These are phyloP conservation scores for Apostichopus japonicus DNA, from an alignment of 35 echinoderm and acorn worm species.

Conservation along the genomic window DNA sequence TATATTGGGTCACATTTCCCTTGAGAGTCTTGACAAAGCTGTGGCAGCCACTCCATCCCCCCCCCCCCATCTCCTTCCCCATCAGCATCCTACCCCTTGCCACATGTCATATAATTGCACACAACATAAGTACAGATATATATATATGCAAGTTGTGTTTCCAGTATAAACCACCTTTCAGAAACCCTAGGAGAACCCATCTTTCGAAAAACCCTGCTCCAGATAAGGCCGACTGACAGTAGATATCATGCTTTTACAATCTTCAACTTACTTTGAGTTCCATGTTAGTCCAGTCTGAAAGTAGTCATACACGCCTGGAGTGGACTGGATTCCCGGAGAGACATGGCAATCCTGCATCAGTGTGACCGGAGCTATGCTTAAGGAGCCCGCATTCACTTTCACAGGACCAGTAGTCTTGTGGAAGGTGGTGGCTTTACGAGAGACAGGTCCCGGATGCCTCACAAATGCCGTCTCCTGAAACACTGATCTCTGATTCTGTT, in stretches of 20 bases:
- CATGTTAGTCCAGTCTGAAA: conserved; percentile 32
- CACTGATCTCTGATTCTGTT: neutral
- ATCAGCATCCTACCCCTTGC: no score
- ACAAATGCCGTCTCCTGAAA: neutral
- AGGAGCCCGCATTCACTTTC: conserved; percentile 62
- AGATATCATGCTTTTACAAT: neutral
- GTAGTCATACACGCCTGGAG: conserved; percentile 68
- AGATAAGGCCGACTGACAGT: no score
- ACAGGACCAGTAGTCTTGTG: conserved; percentile 50
- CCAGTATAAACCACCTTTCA: no score
- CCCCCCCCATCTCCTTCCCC: no score
- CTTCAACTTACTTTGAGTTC: conserved; percentile 41
- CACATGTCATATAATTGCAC: no score
- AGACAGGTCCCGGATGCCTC: conserved; percentile 27
- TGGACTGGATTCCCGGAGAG: conserved; percentile 80
- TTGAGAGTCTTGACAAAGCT: no score
- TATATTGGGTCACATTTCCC: no score
- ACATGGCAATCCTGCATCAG: conserved; percentile 86
- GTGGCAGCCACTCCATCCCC: no score
- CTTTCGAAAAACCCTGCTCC: no score
- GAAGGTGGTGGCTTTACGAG: conserved; percentile 16
- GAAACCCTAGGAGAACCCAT: no score
- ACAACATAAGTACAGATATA: no score
- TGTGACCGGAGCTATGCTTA: conserved; percentile 72
- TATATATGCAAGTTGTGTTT: no score